Base-by-base conservation (phyloP, 2,113 vertebrate genomes). In the Galeopterus variegatus region DNA sequence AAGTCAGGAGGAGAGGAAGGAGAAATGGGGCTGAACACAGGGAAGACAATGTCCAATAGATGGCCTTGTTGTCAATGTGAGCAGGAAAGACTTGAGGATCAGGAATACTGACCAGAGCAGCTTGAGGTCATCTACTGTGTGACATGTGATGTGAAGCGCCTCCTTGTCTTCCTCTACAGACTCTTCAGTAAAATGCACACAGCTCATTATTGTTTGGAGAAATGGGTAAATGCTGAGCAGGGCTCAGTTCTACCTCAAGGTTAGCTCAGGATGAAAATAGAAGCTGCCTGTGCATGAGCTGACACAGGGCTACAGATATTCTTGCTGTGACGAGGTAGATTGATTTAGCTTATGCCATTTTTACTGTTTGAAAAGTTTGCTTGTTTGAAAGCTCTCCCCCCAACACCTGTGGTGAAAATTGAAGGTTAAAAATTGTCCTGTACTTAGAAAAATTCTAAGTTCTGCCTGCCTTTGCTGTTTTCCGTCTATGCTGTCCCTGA, bases 181-280 rank as follows among this genome's bases (percentile, higher is more conserved):
- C 11, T 21, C 56, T 56, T 26, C 31, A 48, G 83, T 14, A 28
- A 64, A 24, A 45, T 8, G 28, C 21, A 14, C 4, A 45, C 17
- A 5, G 3, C 56, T 50, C 28, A 3, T 8, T 4, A 13, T 10
- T 24, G 31, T 36, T 8, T 11, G 12, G 65, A 41, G 8, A n/a
- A 45, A 3, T 1, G 31, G 28, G 14, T 9, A 6, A 50, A 17
- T 15, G 36, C 54, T 64, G 4, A 50, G 23, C 31, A 17, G 33
- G 28, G 23, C 18, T 19, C 41, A 81, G 21, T 5, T 23, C 41
- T 69, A 1, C 0, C 0, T 15, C 13, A 2, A n/a, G 23, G 60
- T 10, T 12, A 28, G n/a, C 17, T 65, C 26, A 15, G 56, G 41
- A 33, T 76, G 69, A 80, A 33, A n/a, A 58, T 11, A 67, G 41